Evolutionary conservation across 2,797 vertebrate species (phyloP).

Genomic region (Sandelia bainsii): DNA sequence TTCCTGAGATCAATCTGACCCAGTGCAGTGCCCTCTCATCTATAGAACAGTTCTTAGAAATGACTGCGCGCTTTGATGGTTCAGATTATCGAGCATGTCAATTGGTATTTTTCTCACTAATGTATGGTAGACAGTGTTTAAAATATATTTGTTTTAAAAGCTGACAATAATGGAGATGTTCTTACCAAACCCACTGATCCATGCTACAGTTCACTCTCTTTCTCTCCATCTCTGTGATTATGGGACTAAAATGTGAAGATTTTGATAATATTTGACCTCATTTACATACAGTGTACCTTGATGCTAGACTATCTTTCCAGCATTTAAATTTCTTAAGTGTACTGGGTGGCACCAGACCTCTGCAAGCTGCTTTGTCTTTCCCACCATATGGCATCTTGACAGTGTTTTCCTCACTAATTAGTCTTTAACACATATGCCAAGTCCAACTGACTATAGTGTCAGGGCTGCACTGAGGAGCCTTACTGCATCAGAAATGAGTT

Average conservation of each 20-base stretch:
- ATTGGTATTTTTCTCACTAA: slow-evolving; percentile 50
- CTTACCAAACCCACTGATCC: slow-evolving; percentile 15
- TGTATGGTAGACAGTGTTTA: slow-evolving; percentile 46
- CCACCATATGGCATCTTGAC: slow-evolving; percentile 88
- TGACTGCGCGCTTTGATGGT: slow-evolving; percentile 58
- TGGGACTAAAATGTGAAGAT: slow-evolving; percentile 65
- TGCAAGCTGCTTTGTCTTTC: slow-evolving; percentile 84
- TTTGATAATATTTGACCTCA: slow-evolving; percentile 80
- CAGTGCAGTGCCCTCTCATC: slow-evolving; percentile 55
- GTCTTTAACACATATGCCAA: slow-evolving; percentile 87
- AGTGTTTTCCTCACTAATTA: slow-evolving; percentile 88
- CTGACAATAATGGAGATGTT: slow-evolving; percentile 46
- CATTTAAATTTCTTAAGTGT: slow-evolving; percentile 79
- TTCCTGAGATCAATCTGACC: slow-evolving; percentile 75
- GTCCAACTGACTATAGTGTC: slow-evolving; percentile 84
- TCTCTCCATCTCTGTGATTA: slow-evolving; percentile 14
- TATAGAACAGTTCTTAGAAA: slow-evolving; percentile 59
- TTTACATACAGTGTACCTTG: slow-evolving; percentile 82
- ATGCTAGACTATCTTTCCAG: slow-evolving; percentile 78
- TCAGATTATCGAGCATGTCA: slow-evolving; percentile 67
- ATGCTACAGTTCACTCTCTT: no score
- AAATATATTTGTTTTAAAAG: slow-evolving; percentile 52
- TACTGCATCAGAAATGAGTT: slow-evolving; percentile 73
- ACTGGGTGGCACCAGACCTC: slow-evolving; percentile 79
- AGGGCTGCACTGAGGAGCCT: slow-evolving; percentile 68